phyloP scores from a whole-genome alignment of 2,113 vertebrate species.

The Tiliqua scincoides region DNA sequence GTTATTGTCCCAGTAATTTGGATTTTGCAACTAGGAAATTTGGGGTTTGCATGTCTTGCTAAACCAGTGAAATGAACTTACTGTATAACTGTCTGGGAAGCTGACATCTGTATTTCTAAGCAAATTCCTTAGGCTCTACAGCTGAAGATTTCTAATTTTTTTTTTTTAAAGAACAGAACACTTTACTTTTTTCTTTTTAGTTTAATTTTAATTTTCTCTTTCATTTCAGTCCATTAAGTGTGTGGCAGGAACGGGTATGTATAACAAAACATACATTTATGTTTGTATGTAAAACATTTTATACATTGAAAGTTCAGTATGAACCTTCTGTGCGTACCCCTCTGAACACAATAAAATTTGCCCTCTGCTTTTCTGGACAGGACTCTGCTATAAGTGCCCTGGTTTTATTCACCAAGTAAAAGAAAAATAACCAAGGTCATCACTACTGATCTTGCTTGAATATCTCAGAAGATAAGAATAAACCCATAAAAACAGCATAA shows the following conservation, averaged over 20 bases:
- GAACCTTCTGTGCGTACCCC: not conserved
- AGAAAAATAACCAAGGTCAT: no score
- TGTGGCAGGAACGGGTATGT: conserved; percentile 61
- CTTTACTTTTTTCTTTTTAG: not conserved
- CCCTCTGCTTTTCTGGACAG: no score
- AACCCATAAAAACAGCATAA: no score
- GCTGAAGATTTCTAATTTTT: not conserved
- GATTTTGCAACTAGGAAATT: not conserved
- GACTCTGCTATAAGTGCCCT: no score
- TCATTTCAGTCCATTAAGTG: conserved; percentile 66
- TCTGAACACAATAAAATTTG: not conserved
- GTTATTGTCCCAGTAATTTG: not conserved
- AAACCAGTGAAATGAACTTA: not conserved
- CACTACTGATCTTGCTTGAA: no score
- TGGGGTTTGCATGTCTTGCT: not conserved
- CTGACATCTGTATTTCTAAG: not conserved
- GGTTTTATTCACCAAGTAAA: no score
- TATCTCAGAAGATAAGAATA: no score
- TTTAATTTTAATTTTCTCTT: conserved; percentile 46
- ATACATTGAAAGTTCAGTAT: not conserved
- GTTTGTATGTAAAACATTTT: no score
- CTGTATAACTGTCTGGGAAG: not conserved
- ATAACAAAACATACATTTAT: not conserved
- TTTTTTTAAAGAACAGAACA: not conserved
- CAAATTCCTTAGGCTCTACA: not conserved